Base-by-base conservation (phyloP, 2,888 invertebrate genomes). In the Lithosia quadra region DNA sequence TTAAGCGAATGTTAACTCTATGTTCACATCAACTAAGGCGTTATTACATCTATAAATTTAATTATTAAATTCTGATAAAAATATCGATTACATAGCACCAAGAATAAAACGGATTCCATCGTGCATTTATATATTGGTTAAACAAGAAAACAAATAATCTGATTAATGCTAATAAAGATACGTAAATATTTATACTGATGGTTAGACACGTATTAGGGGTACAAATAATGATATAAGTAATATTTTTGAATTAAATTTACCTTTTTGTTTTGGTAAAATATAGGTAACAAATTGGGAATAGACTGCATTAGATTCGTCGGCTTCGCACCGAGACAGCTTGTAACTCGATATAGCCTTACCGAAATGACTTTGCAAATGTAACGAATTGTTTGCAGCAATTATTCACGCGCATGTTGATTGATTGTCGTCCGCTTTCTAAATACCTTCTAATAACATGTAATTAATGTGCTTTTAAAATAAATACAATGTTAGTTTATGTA, bases 361-460 rank as follows among this genome's bases (percentile, higher is more conserved):
- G 71, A 75, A 74, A 75, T 81, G 81, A 83, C 82, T 83, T 72
- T 67, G 82, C 78, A 75, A 76, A 79, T 76, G 77, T 77, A 80
- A 82, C 82, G 77, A 86, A 86, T 87, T 83, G 86, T 84, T 85
- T 77, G 79, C 75, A 78, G 78, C 82, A 80, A 81, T 82, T 69
- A 76, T 78, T 79, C 49, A 69, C 75, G 72, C 71, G 76, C 70
- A 68, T 72, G 78, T 74, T 82, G 79, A 84, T 80, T 82, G 76
- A 84, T 83, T 79, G 76, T 74, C 28, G 21, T 21, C 28, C n/a
- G 43, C 53, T 67, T 62, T 21, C 58, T n/a, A 49, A n/a, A n/a
- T 49, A 7, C 18, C 22, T 68, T 49, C 21, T 24, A 61, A 61
- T 39, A 55, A 58, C 59, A 15, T 36, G 13, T 58, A 68, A 58